A percentile compares a stretch with the other conserved stretches of the same genome.
Evolutionary conservation across 2,888 invertebrate genomes (phyloP).

Genomic region (Belgica antarctica): DNA sequence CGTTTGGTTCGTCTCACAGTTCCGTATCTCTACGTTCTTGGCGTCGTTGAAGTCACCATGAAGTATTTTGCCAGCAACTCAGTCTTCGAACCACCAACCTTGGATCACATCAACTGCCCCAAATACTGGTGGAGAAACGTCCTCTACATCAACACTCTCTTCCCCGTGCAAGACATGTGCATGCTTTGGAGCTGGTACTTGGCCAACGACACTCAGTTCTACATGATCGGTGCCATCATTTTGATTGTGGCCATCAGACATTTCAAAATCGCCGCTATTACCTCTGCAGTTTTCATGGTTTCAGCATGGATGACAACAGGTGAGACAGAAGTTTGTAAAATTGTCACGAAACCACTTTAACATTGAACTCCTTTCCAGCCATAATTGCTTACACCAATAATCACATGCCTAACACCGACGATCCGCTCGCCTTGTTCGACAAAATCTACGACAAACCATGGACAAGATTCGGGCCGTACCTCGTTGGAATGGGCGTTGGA

Average conservation of each 20-base stretch:
- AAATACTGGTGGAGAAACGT: constrained; percentile 87
- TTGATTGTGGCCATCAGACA: constrained; percentile 79
- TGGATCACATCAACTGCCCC: constrained; percentile 78
- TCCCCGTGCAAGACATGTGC: constrained; percentile 83
- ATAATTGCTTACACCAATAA: constrained; percentile 75
- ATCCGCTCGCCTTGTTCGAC: constrained; percentile 80
- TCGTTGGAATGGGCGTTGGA: constrained; percentile 80
- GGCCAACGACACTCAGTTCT: constrained; percentile 84
- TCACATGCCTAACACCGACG: constrained; percentile 75
- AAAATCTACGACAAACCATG: constrained; percentile 89
- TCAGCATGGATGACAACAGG: constrained; percentile 77
- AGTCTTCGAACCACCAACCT: constrained; percentile 78
- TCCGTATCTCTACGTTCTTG: constrained; percentile 79
- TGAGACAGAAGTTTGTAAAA: background rate
- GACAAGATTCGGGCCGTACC: constrained; percentile 79
- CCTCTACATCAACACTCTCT: constrained; percentile 80
- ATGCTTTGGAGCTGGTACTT: constrained; percentile 92
- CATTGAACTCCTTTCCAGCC: constrained; percentile 48
- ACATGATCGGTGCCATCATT: constrained; percentile 75
- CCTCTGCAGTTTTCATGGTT: constrained; percentile 65
- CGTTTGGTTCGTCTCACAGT: constrained; percentile 76
- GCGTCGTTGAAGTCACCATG: constrained; percentile 81
- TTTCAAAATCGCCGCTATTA: constrained; percentile 70
- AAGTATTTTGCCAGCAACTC: constrained; percentile 79
- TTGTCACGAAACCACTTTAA: background rate